phyloP scores from a whole-genome alignment of 2,113 vertebrate genomes.

The Oreochromis spilurus region DNA sequence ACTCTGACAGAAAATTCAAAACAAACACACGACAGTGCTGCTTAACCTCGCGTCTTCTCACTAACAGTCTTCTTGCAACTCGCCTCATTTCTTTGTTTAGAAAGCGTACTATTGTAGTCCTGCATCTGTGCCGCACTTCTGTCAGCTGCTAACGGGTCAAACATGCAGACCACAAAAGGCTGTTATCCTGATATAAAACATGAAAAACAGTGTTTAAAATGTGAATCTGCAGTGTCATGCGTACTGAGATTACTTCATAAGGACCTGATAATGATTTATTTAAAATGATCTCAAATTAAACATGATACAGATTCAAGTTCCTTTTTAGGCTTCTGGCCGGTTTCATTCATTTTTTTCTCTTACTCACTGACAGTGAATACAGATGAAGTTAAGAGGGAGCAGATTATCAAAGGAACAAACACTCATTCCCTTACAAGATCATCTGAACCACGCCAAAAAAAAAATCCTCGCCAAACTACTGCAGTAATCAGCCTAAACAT shows the following conservation, averaged over 20 bases:
- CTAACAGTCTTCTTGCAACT: neutral
- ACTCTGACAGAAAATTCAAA: neutral
- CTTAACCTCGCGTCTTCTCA: neutral
- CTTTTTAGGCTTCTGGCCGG: neutral
- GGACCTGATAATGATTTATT: neutral
- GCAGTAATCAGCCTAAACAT: conserved; percentile 14
- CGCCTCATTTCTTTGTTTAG: neutral
- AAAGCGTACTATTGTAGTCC: neutral
- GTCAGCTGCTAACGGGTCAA: neutral
- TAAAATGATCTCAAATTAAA: neutral
- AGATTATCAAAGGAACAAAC: conserved; percentile 7
- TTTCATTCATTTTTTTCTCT: neutral
- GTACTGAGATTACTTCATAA: neutral
- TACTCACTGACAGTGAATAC: neutral
- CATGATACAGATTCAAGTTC: neutral
- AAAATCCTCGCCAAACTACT: neutral
- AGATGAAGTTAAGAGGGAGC: neutral
- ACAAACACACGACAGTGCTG: neutral
- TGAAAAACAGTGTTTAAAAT: neutral
- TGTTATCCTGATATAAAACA: neutral
- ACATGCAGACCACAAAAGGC: neutral
- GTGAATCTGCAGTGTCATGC: neutral
- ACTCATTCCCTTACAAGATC: neutral
- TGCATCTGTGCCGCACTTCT: neutral
- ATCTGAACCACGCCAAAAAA: neutral